Evolutionary conservation across 2,797 vertebrate genomes (phyloP).

Genomic region (Ptychobarbus kaznakovi): DNA sequence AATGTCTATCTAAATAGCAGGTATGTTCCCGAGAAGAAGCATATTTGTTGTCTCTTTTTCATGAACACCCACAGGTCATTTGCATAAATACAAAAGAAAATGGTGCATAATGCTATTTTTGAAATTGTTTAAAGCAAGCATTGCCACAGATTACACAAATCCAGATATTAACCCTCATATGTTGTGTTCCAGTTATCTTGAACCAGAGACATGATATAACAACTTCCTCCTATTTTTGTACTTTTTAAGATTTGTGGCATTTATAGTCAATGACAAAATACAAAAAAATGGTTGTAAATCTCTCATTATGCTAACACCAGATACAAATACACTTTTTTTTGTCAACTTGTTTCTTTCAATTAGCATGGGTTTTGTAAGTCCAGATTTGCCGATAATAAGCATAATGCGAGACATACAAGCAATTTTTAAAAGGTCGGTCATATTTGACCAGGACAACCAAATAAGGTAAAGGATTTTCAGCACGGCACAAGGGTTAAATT

Average conservation of each 20-base stretch:
- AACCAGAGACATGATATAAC: background rate
- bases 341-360: too few species aligned
- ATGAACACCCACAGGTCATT: constrained; percentile 2
- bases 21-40: background rate
- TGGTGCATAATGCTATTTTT: background rate
- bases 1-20: background rate
- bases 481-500: constrained; percentile 26
- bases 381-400: background rate
- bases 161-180: background rate
- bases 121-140: background rate
- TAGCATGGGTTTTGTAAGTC: too few species aligned
- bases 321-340: too few species aligned
- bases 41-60: background rate
- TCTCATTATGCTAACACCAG: background rate
- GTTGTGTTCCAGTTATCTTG: background rate
- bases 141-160: background rate
- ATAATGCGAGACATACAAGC: background rate
- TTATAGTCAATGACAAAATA: background rate
- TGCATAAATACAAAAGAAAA: background rate
- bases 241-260: background rate
- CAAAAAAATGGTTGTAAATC: background rate
- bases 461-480: background rate
- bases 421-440: background rate
- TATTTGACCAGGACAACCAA: background rate
- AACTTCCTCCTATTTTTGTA: too few species aligned